Evolutionary conservation across 2,113 vertebrate species (phyloP).

Genomic region (Prunella fulvescens): DNA sequence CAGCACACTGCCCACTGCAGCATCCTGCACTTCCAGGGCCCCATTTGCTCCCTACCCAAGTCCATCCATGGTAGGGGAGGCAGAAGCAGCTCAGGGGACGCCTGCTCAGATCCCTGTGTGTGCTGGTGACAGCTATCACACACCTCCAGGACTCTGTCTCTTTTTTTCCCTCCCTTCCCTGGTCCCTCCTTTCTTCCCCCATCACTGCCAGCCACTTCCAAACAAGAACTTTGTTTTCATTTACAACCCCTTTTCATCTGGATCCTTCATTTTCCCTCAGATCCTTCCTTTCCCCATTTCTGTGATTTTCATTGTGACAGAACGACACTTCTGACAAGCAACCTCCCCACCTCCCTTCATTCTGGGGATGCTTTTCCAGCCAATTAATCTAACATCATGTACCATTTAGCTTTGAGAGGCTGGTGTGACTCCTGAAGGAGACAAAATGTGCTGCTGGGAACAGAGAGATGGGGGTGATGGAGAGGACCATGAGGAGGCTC

Average conservation of each 20-base stretch:
- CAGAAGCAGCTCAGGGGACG: fast-evolving
- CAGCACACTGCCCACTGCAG: neutral
- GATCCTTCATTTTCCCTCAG: neutral
- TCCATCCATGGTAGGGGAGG: fast-evolving
- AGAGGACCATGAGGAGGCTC: slow-evolving; percentile 18
- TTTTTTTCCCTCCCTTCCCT: neutral
- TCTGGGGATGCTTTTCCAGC: slow-evolving; percentile 5
- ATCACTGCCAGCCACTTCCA: neutral
- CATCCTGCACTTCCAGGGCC: neutral
- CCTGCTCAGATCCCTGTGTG: neutral
- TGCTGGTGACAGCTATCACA: neutral
- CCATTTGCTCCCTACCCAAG: neutral
- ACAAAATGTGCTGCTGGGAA: slow-evolving; percentile 28
- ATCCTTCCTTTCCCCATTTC: neutral
- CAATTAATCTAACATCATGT: slow-evolving; percentile 31
- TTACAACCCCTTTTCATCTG: neutral
- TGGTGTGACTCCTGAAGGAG: slow-evolving; percentile 18
- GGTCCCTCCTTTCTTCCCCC: neutral
- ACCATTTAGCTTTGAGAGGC: neutral
- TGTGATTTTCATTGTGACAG: neutral
- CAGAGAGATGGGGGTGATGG: neutral
- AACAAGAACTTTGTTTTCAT: neutral
- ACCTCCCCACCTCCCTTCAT: neutral
- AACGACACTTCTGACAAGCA: slow-evolving; percentile 11
- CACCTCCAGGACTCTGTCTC: neutral